These are phyloP conservation scores for Drepana falcataria DNA, from an alignment of 2,888 invertebrate species.

Conservation along the genomic window DNA sequence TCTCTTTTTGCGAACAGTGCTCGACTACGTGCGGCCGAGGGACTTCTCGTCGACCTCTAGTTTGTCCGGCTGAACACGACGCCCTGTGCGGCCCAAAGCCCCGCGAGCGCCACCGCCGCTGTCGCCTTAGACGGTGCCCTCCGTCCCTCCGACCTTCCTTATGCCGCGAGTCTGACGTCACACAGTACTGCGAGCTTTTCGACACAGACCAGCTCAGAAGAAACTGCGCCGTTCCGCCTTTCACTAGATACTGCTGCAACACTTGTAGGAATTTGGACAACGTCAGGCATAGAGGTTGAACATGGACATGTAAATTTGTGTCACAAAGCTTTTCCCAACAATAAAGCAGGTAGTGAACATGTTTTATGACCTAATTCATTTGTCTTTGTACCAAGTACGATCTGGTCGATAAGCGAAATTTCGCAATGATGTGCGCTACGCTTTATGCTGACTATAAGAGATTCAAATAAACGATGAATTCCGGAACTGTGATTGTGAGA, in stretches of 20 bases:
- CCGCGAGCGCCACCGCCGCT: conserved; percentile 70
- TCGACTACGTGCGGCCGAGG: conserved; percentile 81
- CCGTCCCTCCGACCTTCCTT: conserved; percentile 20
- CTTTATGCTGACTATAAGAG: not conserved
- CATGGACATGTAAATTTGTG: not conserved
- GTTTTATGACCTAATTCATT: too few species aligned
- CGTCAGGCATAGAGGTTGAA: conserved; percentile 18
- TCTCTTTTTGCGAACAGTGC: conserved; percentile 65
- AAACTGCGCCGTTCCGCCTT: conserved; percentile 78
- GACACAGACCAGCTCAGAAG: conserved; percentile 52
- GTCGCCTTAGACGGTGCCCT: conserved; percentile 61
- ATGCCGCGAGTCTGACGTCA: conserved; percentile 53
- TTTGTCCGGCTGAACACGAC: conserved; percentile 73
- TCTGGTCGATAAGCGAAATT: not conserved
- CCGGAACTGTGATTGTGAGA: not conserved
- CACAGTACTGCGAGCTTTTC: conserved; percentile 71
- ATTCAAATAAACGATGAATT: not conserved
- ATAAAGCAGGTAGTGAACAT: too few species aligned
- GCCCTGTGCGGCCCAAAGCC: conserved; percentile 75
- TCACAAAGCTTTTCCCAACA: too few species aligned
- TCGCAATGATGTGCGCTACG: not conserved
- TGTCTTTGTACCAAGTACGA: too few species aligned
- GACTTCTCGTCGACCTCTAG: conserved; percentile 70
- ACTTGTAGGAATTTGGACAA: conserved; percentile 55
- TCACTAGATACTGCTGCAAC: conserved; percentile 80